Evolutionary conservation across 2,888 invertebrate species (phyloP).

Genomic region (Barypeithes pellucidus): DNA sequence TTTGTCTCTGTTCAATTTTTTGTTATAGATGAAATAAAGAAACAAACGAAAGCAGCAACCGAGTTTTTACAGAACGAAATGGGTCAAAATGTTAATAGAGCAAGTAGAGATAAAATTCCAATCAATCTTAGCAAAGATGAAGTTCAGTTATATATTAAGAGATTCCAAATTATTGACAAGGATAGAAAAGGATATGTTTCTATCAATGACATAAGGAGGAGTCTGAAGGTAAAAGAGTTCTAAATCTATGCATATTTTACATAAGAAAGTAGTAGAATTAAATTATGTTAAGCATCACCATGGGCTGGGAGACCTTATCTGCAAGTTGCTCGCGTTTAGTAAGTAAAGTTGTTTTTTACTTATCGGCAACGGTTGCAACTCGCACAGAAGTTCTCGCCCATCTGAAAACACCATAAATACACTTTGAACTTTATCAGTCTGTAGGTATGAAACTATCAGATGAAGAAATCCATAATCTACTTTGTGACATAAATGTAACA

Average conservation of each 20-base stretch:
- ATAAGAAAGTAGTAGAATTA: no score
- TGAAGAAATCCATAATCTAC: conserved; percentile 83
- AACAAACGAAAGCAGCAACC: conserved; percentile 85
- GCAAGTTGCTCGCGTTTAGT: no score
- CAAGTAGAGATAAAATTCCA: conserved; percentile 89
- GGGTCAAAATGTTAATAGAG: conserved; percentile 95
- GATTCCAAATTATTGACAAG: conserved; percentile 96
- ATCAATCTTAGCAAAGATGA: conserved; percentile 95
- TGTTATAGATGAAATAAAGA: conserved; percentile 73
- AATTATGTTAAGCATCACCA: no score
- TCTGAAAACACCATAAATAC: neutral
- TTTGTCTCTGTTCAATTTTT: neutral
- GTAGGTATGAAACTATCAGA: conserved; percentile 78
- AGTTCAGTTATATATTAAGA: conserved; percentile 93
- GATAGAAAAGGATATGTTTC: conserved; percentile 99
- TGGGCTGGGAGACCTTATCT: no score
- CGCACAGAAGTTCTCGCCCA: neutral
- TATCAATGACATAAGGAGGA: conserved; percentile 95
- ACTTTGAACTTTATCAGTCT: conserved; percentile 68
- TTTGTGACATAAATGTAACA: conserved; percentile 88
- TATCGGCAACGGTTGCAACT: no score
- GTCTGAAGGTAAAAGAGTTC: conserved; percentile 93
- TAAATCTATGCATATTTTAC: no score
- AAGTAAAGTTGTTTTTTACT: no score
- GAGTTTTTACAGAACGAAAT: conserved; percentile 95